Base-by-base conservation (phyloP, 2,888 invertebrate genomes). In the Amiota communis region DNA sequence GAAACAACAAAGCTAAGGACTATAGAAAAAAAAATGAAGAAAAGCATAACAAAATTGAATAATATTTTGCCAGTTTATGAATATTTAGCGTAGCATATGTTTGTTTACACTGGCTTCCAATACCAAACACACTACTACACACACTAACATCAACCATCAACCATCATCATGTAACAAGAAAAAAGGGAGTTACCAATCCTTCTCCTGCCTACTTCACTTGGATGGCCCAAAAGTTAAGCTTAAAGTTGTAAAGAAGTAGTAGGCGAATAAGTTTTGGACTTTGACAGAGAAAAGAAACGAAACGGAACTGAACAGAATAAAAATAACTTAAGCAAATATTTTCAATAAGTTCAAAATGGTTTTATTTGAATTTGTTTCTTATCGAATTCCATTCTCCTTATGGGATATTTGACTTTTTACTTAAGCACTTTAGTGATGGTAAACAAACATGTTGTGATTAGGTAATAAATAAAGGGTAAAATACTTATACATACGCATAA, bases 281-380 rank as follows among this genome's bases (percentile, higher is more conserved):
- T 36, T 36, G 36, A 36, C 4, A 6, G 61, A 13, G 53, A 63
- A 51, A 36, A 71, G 23, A 51, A 51, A 56, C n/a, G 36, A 6
- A 36, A 36, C 36, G 2, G 36, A 36, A 36, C 36, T 36, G 20
- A 51, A 20, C 47, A 57, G 49, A 68, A 46, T 51, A 36, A 48
- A 67, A 76, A 74, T 71, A 70, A 74, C 53, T 73, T 72, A 72
- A 73, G 73, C 70, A 72, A 74, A 76, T 74, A 74, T 76, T 74
- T 74, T 76, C 72, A 36, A 63, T 63, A 63, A 63, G 63, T 63
- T 63, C 36, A 63, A 36, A 36, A 23, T 63, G 23, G 11, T 12
- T 63, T n/a, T 63, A 46, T 63, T 63, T 23, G 59, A 53, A 48
- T 72, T 72, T 74, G 71, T 48, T 73, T 70, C 68, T 46, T 74